These are phyloP conservation scores for Caenorhabditis sp. DNA, from an alignment of 2,888 invertebrate species.

Conservation along the genomic window DNA sequence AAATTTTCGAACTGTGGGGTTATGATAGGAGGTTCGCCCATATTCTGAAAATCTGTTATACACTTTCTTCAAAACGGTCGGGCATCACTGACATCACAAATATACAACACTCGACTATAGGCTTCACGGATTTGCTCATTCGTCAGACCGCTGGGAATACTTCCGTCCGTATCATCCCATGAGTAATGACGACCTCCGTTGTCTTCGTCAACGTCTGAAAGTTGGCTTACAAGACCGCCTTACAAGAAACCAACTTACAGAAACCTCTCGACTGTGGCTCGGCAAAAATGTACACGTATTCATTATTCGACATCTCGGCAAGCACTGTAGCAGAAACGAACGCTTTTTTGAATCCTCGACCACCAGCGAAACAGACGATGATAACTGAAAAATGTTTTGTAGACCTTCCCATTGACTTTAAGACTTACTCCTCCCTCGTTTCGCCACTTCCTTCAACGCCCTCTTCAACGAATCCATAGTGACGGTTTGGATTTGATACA, in stretches of 20 bases:
- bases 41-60: conserved; percentile 21
- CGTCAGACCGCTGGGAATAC: conserved; percentile 19
- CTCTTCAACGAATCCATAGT: conserved; percentile 28
- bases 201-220: conserved; percentile 36
- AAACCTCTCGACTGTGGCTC: conserved; percentile 51
- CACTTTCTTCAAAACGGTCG: neutral
- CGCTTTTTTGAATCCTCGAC: conserved; percentile 48
- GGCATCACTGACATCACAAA: conserved; percentile 19
- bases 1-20: conserved; percentile 39
- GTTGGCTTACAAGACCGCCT: no score
- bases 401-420: neutral
- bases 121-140: conserved; percentile 31
- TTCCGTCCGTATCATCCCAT: conserved; percentile 37
- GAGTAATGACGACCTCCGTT: conserved; percentile 24
- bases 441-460: conserved; percentile 32
- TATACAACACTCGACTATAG: conserved; percentile 29
- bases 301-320: conserved; percentile 39
- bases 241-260: no score
- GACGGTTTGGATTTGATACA: conserved; percentile 38
- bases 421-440: conserved; percentile 44
- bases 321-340: conserved; percentile 44
- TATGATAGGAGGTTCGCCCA: conserved; percentile 24
- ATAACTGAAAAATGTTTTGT: conserved; percentile 21
- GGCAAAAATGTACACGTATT: conserved; percentile 67
- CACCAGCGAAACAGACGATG: conserved; percentile 39